Base-by-base conservation (phyloP, 2,888 invertebrate genomes). In the Rhabditophanes sp. region DNA sequence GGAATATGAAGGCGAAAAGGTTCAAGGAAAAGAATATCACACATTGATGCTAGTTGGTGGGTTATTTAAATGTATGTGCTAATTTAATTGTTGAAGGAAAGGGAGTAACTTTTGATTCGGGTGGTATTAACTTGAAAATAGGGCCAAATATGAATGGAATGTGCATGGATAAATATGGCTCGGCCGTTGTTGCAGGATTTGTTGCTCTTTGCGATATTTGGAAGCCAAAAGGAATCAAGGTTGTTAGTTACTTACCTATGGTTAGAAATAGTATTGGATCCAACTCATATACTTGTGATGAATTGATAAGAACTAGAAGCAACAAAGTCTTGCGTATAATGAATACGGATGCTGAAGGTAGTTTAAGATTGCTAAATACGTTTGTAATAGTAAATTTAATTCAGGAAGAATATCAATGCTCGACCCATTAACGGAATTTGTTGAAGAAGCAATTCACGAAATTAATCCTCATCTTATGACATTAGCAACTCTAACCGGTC, bases 341-440 rank as follows among this genome's bases (percentile, higher is more conserved):
- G 35, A 88, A 90, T 69, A 88, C 88, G 3, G 88, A 90, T 71
- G 85, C 87, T 30, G 88, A 90, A 70, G 88, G 88, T 2, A n/a
- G n/a, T n/a, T n/a, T n/a, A n/a, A n/a, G n/a, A n/a, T n/a, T n/a
- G n/a, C n/a, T n/a, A n/a, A n/a, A n/a, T n/a, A n/a, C n/a, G n/a
- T n/a, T n/a, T n/a, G n/a, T n/a, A n/a, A n/a, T n/a, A n/a, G n/a
- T n/a, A n/a, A n/a, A n/a, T n/a, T n/a, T n/a, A n/a, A n/a, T n/a
- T n/a, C n/a, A n/a, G n/a, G n/a, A n/a, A 74, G 87, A 9, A 19
- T 53, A 15, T 42, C 53, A 9, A 60, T 60, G 61, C 44, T 61
- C n/a, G 60, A 62, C 35, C 58, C 61, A 11, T 41, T 60, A 21
- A 53, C 61, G 12, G 34, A 44, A 11, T 46, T 50, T 29, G 46